Base-by-base conservation (phyloP, 2,888 invertebrate genomes). In the Dasysyrphus tricinctus region DNA sequence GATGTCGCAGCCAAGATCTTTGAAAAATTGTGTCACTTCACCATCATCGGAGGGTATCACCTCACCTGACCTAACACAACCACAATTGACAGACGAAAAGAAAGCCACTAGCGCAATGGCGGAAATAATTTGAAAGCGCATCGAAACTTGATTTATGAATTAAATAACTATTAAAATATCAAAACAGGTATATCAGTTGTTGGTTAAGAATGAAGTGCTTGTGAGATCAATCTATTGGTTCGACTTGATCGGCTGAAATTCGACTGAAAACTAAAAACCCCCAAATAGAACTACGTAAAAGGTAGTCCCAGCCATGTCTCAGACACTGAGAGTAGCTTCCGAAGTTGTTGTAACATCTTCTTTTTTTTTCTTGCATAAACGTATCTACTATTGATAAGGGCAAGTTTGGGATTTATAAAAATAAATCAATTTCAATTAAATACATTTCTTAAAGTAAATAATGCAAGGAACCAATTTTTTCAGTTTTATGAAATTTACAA, bases 1-100 rank as follows among this genome's bases (percentile, higher is more conserved):
- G 44, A 92, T 89, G 67, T 90, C 90, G 78, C 92, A 92, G 34
- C 91, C 90, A 5, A 91, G 39, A 34, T 88, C 90, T 79, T 90
- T 91, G 49, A 91, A 90, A 88, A 90, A 92, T 6, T 88, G 54
- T 19, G 79, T 90, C 5, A 91, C 84, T 4, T 90, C 91, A 67
- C 90, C 89, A 9, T 91, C 91, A 0, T 90, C 90, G 9, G 90
- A 70, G 12, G 69, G 37, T 11, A 80, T 75, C 12, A 47, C 69
- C 3, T 78, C 80, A 9, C 42, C 12, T 16, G 86, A 88, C 44
- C 84, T 88, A 34, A 83, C 79, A 19, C 86, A 82, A 44, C 78
- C 82, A n/a, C 82, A 81, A 37, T 79, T 34, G 1, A 74, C 86
- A 7, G 54, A 77, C 6, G 85, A 72, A 0, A 81, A 56, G 5